Conservation (phyloP, 2,113 vertebrate species). For the Oenanthe melanoleuca region DNA sequence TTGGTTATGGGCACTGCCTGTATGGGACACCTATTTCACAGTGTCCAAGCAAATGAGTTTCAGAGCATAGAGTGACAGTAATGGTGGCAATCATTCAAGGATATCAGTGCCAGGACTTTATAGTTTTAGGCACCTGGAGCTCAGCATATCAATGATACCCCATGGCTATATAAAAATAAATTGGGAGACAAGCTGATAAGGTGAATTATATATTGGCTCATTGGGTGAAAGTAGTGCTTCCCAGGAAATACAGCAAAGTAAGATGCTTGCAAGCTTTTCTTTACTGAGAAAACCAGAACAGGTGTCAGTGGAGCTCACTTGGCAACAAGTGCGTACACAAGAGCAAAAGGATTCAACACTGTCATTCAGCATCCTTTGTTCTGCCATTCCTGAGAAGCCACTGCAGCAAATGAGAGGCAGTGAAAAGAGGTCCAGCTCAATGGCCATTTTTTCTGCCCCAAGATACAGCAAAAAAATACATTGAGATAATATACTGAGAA, state of each 20-base stretch:
- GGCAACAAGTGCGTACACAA: neutral
- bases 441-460: neutral
- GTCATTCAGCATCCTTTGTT: neutral
- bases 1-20: neutral
- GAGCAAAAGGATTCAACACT: neutral
- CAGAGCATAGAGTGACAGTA: neutral
- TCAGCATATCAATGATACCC: neutral
- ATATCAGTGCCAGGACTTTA: neutral
- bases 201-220: neutral
- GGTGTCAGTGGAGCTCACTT: neutral
- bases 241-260: neutral
- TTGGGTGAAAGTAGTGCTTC: neutral
- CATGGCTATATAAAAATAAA: neutral
- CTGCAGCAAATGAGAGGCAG: neutral
- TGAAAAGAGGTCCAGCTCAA: neutral
- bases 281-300: neutral
- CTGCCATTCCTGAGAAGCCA: neutral
- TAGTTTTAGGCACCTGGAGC: neutral
- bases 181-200: neutral
- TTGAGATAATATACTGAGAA: neutral
- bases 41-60: neutral
- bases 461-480: neutral
- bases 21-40: neutral
- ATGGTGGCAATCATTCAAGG: neutral
- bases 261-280: neutral